Evolutionary conservation across 2,113 vertebrate genomes (phyloP).

Genomic region (Pelecanoides urinatrix): DNA sequence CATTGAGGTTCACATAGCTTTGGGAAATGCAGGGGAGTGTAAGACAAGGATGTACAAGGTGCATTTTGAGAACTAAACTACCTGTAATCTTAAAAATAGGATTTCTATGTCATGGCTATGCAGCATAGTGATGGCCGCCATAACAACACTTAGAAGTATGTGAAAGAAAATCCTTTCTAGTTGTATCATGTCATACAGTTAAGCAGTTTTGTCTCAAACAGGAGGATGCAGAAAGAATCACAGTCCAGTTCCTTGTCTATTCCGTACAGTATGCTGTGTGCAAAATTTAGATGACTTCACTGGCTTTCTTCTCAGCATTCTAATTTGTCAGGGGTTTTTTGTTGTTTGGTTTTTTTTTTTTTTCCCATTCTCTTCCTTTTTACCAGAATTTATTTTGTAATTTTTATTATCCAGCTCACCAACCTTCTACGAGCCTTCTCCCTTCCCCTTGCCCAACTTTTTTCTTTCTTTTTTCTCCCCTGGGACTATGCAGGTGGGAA

Average conservation of each 20-base stretch:
- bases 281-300: neutral
- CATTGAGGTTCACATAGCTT: neutral
- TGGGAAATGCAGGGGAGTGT: neutral
- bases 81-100: neutral
- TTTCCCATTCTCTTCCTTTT: neutral
- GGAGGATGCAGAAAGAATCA: neutral
- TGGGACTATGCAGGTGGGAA: neutral
- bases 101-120: neutral
- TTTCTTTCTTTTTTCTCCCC: neutral
- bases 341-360: neutral
- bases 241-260: neutral
- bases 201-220: neutral
- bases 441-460: neutral
- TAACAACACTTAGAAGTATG: neutral
- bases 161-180: neutral
- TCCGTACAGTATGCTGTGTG: neutral
- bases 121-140: neutral
- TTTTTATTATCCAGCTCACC: neutral
- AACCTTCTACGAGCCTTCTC: neutral
- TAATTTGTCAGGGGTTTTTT: neutral
- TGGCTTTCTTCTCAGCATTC: neutral
- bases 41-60: neutral
- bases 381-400: neutral
- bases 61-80: neutral
- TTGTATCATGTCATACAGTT: neutral